Conservation (phyloP, 2,888 invertebrate genomes). For the Sarcophaga rosellei region DNA sequence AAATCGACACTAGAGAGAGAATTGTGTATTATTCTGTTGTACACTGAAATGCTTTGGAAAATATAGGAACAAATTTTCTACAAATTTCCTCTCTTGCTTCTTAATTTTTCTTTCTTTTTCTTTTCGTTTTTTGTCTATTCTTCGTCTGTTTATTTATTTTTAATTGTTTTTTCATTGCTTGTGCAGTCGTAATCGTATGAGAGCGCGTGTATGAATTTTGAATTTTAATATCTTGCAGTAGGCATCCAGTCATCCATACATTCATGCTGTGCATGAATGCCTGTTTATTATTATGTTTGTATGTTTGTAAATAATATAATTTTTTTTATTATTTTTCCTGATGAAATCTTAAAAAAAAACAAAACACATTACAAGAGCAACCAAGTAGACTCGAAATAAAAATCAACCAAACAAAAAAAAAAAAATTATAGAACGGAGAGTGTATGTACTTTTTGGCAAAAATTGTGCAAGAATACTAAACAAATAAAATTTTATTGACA, state of each 20-base stretch:
- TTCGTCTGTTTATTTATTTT: not conserved
- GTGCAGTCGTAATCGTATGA: not conserved
- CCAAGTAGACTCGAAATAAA: too few relatives aligned
- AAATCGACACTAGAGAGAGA: too few relatives aligned
- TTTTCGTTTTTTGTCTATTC: too few relatives aligned
- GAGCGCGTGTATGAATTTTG: not conserved
- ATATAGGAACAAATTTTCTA: not conserved
- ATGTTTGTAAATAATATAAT: too few relatives aligned
- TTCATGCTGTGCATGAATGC: conserved; percentile 20
- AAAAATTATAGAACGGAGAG: too few relatives aligned
- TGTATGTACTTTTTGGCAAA: too few relatives aligned
- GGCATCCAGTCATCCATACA: not conserved
- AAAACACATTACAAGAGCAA: not conserved
- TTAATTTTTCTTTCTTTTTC: not conserved
- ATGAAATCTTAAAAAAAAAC: conserved; percentile 45
- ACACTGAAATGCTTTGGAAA: too few relatives aligned
- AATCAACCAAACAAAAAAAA: too few relatives aligned
- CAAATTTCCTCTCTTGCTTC: not conserved
- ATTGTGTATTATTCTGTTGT: too few relatives aligned
- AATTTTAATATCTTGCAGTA: not conserved
- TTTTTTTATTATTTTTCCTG: conserved; percentile 27
- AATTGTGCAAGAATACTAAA: too few relatives aligned
- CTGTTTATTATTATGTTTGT: not conserved
- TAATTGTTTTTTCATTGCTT: not conserved
- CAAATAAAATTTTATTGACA: too few relatives aligned